phyloP scores from a whole-genome alignment of 2,888 invertebrate species.

The Stenichneumon culpator region DNA sequence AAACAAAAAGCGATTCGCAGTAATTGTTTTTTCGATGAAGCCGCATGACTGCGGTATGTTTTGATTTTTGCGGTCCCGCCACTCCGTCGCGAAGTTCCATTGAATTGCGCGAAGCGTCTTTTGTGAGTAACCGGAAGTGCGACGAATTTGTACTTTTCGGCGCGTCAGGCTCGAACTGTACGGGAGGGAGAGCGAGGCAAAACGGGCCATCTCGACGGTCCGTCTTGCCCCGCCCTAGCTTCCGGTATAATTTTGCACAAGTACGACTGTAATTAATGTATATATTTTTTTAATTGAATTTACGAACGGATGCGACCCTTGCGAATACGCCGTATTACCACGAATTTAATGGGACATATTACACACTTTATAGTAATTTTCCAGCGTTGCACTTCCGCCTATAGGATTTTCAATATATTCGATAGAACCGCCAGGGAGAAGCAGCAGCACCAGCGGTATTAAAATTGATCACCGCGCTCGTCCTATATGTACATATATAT shows the following conservation, averaged over 20 bases:
- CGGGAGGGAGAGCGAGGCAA: no score
- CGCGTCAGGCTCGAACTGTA: not conserved
- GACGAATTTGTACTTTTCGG: slow-evolving; percentile 44
- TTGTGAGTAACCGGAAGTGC: slow-evolving; percentile 53
- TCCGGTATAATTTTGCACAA: slow-evolving; percentile 11
- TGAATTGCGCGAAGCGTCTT: slow-evolving; percentile 29
- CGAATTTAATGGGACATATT: slow-evolving; percentile 42
- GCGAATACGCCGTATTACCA: slow-evolving; percentile 30
- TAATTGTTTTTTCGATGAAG: slow-evolving; percentile 35
- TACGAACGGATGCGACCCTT: slow-evolving; percentile 25
- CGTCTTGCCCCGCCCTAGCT: not conserved
- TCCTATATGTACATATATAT: no score
- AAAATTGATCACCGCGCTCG: slow-evolving; percentile 52
- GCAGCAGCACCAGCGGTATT: slow-evolving; percentile 32
- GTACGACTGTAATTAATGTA: slow-evolving; percentile 11
- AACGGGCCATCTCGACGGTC: no score
- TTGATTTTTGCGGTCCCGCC: slow-evolving; percentile 21
- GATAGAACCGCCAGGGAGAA: not conserved
- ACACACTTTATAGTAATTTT: slow-evolving; percentile 42
- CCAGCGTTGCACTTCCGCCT: slow-evolving; percentile 35
- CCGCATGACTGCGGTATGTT: slow-evolving; percentile 29
- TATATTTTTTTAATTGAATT: slow-evolving; percentile 23
- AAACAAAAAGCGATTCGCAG: not conserved
- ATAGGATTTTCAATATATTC: slow-evolving; percentile 48
- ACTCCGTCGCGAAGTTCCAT: slow-evolving; percentile 37